Evolutionary conservation across 2,888 invertebrate species (phyloP).

Genomic region (Pherbina coryleti): DNA sequence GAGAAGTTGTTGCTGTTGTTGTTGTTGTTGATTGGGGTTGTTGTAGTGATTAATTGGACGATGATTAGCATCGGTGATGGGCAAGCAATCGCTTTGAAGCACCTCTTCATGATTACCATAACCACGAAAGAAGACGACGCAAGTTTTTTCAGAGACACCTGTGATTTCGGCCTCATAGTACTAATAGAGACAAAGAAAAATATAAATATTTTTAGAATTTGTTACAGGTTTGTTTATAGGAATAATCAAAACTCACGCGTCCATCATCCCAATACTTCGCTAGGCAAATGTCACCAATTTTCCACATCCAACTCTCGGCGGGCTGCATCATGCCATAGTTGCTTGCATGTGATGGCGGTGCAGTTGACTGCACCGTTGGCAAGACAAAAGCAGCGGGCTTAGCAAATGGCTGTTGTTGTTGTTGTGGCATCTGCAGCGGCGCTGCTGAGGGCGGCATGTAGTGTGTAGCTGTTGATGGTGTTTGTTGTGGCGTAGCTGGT

Average conservation of each 20-base stretch:
- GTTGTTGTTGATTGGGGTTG: constrained; percentile 48
- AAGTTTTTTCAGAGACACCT: constrained; percentile 84
- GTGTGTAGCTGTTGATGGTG: constrained; percentile 24
- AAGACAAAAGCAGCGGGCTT: constrained; percentile 21
- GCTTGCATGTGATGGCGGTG: neutral
- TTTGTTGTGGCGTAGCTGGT: constrained; percentile 35
- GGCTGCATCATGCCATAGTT: constrained; percentile 56
- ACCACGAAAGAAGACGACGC: constrained; percentile 87
- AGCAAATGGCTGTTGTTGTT: constrained; percentile 34
- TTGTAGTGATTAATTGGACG: constrained; percentile 58
- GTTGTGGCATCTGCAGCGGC: constrained; percentile 38
- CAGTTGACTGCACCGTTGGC: constrained; percentile 45
- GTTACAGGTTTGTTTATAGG: neutral
- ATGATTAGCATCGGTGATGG: constrained; percentile 70
- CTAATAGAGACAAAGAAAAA: constrained; percentile 66
- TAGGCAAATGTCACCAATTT: constrained; percentile 84
- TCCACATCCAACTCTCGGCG: constrained; percentile 74
- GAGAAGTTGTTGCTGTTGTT: constrained; percentile 38
- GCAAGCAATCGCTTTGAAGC: constrained; percentile 83
- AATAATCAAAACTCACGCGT: constrained; percentile 72
- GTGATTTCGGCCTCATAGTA: constrained; percentile 88
- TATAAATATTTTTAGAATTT: neutral
- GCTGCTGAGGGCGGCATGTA: constrained; percentile 40
- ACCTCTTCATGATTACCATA: constrained; percentile 94
- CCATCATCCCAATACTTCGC: constrained; percentile 96